phyloP scores from a whole-genome alignment of 2,797 vertebrate species.

The Tokudaia muenninki region DNA sequence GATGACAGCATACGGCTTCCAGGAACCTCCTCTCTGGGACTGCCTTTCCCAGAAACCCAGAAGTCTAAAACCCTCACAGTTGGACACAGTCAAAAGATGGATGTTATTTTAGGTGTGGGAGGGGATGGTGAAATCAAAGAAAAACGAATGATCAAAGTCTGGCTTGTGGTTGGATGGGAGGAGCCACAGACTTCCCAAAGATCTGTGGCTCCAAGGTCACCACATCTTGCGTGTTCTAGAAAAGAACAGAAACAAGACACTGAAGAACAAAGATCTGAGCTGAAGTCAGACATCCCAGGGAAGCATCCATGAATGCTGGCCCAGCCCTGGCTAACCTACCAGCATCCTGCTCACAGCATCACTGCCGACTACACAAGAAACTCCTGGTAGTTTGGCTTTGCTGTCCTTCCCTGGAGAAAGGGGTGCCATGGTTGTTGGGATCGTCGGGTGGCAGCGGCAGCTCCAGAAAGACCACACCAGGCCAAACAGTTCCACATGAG shows the following conservation, averaged over 20 bases:
- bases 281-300: background rate
- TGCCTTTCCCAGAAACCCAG: conserved; percentile 49
- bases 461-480: too few species aligned
- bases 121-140: conserved; percentile 18
- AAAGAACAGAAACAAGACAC: background rate
- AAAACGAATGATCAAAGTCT: background rate
- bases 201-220: background rate
- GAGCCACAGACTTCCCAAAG: rapidly evolving
- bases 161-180: background rate
- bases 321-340: conserved; percentile 8
- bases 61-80: rapidly evolving
- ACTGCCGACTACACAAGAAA: background rate
- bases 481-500: too few species aligned
- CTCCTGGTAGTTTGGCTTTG: background rate
- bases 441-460: too few species aligned
- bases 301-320: background rate
- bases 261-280: background rate
- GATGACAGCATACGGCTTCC: background rate
- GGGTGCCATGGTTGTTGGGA: too few species aligned
- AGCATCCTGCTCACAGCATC: background rate
- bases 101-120: conserved; percentile 20
- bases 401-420: background rate
- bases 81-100: background rate
- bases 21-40: background rate
- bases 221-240: background rate